Conservation (phyloP, 2,888 invertebrate species). For the Escarpia spicata region DNA sequence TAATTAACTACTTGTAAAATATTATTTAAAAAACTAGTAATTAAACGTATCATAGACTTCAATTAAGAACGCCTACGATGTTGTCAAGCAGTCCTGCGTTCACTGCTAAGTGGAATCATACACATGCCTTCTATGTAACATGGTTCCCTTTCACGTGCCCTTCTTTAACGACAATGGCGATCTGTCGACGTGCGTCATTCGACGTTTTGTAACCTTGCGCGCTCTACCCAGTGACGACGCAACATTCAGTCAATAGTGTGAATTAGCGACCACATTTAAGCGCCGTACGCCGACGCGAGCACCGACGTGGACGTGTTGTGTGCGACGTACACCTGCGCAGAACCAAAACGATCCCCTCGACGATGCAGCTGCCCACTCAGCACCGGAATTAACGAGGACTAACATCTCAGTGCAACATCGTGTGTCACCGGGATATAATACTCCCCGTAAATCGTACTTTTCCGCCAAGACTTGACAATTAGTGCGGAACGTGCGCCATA, state of each 20-base stretch:
- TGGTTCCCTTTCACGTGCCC: background rate
- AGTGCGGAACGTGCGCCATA: background rate
- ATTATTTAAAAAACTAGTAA: too few relatives aligned
- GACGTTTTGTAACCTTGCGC: background rate
- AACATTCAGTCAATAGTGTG: background rate
- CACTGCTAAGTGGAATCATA: background rate
- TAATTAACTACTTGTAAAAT: too few relatives aligned
- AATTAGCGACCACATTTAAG: background rate
- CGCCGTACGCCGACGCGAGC: background rate
- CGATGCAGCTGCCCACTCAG: background rate
- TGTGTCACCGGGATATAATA: slow-evolving; percentile 12
- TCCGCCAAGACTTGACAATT: background rate
- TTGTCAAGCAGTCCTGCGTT: too few relatives aligned
- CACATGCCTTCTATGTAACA: background rate
- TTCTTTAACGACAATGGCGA: background rate
- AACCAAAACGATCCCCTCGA: background rate
- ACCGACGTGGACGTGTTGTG: background rate
- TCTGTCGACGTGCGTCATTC: background rate
- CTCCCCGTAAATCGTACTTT: background rate
- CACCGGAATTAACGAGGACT: slow-evolving; percentile 6
- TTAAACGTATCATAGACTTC: too few relatives aligned
- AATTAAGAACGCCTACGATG: too few relatives aligned
- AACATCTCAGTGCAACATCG: background rate
- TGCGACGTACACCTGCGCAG: background rate
- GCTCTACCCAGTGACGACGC: background rate